A percentile compares a stretch with the other conserved stretches of the same genome.
Conservation (phyloP, 2,113 vertebrate genomes). For the Stegastes partitus region DNA sequence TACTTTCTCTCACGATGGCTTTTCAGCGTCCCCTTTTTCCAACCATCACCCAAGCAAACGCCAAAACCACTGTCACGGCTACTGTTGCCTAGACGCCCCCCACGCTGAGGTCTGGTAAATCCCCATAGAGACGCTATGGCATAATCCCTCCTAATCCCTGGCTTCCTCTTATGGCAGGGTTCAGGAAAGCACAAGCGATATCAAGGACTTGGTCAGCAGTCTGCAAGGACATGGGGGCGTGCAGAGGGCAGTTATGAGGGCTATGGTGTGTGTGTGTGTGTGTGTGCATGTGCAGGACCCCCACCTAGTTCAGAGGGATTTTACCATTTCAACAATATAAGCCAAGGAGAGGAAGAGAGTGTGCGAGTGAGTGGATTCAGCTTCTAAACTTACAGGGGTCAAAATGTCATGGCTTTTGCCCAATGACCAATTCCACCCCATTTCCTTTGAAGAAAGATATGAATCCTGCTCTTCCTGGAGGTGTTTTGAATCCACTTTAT, state of each 20-base stretch:
- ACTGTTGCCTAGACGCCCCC: constrained; percentile 49
- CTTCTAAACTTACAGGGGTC: constrained; percentile 66
- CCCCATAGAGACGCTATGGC: constrained; percentile 52
- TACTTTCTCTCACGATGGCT: not conserved
- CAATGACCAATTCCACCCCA: constrained; percentile 46
- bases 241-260: not conserved
- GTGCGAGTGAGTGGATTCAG: constrained; percentile 18
- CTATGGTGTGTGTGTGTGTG: constrained; percentile 27
- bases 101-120: constrained; percentile 38
- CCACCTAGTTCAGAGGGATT: constrained; percentile 76
- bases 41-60: constrained; percentile 1
- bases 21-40: not conserved
- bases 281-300: constrained; percentile 50
- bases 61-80: constrained; percentile 48
- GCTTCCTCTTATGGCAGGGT: constrained; percentile 68
- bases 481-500: constrained; percentile 41
- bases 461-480: constrained; percentile 56
- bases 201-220: constrained; percentile 61
- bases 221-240: constrained; percentile 45
- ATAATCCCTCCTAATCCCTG: constrained; percentile 75
- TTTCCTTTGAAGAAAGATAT: constrained; percentile 65
- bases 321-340: constrained; percentile 73
- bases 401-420: constrained; percentile 57
- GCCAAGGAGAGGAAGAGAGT: constrained; percentile 55
- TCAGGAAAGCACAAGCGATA: constrained; percentile 50